These are phyloP conservation scores for Temnothorax longispinosus DNA, from an alignment of 1,140 invertebrate species.

Conservation along the genomic window DNA sequence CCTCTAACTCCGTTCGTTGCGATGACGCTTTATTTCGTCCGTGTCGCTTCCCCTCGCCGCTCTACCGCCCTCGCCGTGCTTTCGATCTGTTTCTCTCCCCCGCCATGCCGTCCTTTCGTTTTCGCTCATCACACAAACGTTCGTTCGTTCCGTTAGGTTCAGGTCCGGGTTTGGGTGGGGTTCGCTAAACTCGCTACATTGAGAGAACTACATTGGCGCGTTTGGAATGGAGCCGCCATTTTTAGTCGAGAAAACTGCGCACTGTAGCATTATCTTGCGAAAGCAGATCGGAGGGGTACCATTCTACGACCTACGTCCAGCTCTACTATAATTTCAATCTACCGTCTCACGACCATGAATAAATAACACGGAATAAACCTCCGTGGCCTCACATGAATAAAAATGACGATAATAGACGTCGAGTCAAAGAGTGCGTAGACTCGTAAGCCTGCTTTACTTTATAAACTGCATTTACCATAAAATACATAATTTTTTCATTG, in stretches of 20 bases:
- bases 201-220: background rate
- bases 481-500: background rate
- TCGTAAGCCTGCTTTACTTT: background rate
- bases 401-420: background rate
- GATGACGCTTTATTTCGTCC: slow-evolving; percentile 18
- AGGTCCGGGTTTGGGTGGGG: background rate
- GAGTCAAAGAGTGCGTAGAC: background rate
- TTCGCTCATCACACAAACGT: background rate
- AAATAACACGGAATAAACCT: slow-evolving; percentile 10
- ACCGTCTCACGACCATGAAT: background rate
- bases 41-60: too few species aligned
- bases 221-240: slow-evolving; percentile 18
- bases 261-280: background rate
- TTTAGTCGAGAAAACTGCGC: slow-evolving; percentile 7
- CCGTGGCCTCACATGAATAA: background rate
- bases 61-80: background rate
- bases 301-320: background rate
- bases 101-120: background rate
- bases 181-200: slow-evolving; percentile 15
- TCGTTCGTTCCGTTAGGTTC: slow-evolving; percentile 34
- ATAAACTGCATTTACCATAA: background rate
- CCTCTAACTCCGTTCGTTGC: background rate
- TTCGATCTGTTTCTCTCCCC: background rate
- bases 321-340: background rate
- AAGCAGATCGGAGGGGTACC: background rate